Conservation (phyloP, 1,140 invertebrate species). For the Philotrypesis tridentata region DNA sequence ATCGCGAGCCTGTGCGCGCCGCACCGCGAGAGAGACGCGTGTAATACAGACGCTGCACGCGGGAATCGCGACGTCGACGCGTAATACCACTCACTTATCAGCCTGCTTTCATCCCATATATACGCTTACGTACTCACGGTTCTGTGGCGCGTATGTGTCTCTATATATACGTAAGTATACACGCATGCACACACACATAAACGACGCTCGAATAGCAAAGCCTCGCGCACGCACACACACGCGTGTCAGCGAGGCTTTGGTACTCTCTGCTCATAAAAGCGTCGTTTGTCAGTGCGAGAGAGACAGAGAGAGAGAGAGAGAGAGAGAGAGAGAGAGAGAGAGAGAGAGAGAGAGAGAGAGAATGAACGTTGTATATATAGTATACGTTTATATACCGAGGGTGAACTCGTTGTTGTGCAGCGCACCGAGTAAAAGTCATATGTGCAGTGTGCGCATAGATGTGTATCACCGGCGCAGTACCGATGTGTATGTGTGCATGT, state of each 20-base stretch:
- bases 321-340: no score
- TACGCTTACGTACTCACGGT: background rate
- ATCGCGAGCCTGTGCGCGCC: no score
- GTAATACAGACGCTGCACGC: background rate
- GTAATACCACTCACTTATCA: background rate
- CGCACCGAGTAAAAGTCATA: background rate
- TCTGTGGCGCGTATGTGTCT: no score
- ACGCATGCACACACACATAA: background rate
- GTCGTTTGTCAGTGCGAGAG: background rate
- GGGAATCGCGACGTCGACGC: background rate
- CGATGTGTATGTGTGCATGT: no score
- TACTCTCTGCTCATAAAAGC: conserved; percentile 13
- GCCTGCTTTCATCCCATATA: conserved; percentile 1
- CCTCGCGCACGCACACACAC: background rate
- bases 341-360: no score
- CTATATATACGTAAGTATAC: background rate
- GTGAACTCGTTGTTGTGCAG: background rate
- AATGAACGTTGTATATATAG: no score
- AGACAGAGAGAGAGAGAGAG: background rate
- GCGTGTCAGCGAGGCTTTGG: background rate
- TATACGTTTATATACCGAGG: no score
- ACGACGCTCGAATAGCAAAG: background rate
- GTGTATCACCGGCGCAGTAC: no score
- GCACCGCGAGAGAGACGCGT: no score
- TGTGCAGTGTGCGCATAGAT: no score